Conservation (phyloP, 2,797 vertebrate genomes). For the Hafferia zeledoni region DNA sequence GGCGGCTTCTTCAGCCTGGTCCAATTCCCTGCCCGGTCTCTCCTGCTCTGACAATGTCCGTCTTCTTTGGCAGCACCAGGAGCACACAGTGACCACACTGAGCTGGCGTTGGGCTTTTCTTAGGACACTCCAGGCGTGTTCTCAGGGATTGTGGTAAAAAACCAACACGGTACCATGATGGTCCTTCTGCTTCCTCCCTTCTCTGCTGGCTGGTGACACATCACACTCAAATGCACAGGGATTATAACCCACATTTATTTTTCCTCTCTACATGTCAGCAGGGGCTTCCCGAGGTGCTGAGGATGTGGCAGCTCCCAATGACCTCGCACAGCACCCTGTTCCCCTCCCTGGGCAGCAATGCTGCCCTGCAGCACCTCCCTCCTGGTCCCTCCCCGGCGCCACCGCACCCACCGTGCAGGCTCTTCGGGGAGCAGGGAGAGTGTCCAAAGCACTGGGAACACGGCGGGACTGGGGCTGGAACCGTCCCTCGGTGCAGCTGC, state of each 20-base stretch:
- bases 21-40: fast-evolving
- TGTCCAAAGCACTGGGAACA: fast-evolving
- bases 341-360: background rate
- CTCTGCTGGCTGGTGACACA: background rate
- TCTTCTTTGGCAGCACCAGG: background rate
- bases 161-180: background rate
- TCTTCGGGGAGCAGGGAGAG: background rate
- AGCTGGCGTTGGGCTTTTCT: background rate
- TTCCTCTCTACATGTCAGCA: fast-evolving
- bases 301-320: background rate
- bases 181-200: background rate
- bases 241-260: background rate
- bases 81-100: fast-evolving
- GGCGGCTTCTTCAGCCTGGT: fast-evolving
- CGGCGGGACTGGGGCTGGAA: fast-evolving
- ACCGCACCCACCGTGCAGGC: fast-evolving
- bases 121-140: fast-evolving
- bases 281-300: fast-evolving
- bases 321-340: fast-evolving
- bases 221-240: fast-evolving
- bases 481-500: background rate
- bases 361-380: background rate
- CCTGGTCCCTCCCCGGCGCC: background rate
- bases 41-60: background rate
- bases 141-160: background rate